These are phyloP conservation scores for Tyto alba DNA, from an alignment of 2,113 vertebrate species.

Conservation along the genomic window DNA sequence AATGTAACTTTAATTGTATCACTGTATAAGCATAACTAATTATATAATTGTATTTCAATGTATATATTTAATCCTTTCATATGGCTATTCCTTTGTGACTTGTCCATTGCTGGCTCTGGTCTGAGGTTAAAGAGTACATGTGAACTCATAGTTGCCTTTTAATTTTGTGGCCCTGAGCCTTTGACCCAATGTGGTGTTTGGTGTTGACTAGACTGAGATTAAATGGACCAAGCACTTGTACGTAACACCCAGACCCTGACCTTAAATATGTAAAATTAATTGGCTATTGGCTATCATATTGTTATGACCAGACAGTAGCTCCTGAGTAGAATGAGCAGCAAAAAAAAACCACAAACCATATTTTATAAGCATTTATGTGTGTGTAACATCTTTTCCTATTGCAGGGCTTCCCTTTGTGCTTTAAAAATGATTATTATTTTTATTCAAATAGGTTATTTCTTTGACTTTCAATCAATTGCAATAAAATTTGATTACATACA, in stretches of 20 bases:
- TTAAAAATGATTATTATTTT: neutral
- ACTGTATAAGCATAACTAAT: neutral
- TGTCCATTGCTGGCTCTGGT: neutral
- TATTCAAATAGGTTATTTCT: constrained; percentile 20
- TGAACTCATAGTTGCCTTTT: constrained; percentile 55
- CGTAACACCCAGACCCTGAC: constrained; percentile 35
- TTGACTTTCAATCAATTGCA: constrained; percentile 46
- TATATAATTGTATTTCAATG: neutral
- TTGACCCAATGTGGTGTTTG: constrained; percentile 51
- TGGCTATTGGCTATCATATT: constrained; percentile 8
- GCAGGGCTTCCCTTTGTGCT: neutral
- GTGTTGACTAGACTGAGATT: constrained; percentile 49
- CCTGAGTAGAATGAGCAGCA: constrained; percentile 21
- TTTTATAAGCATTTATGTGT: constrained; percentile 3
- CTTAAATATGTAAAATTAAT: constrained; percentile 67
- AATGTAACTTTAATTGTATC: neutral
- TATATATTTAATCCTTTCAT: constrained; percentile 9
- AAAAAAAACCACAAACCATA: neutral
- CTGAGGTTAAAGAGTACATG: constrained; percentile 39
- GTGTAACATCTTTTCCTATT: constrained; percentile 30
- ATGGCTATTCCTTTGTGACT: constrained; percentile 11
- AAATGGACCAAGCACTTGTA: constrained; percentile 47
- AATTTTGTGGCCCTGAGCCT: constrained; percentile 62
- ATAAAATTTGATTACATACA: constrained; percentile 64
- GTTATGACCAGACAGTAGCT: constrained; percentile 29